Evolutionary conservation across 1,140 invertebrate genomes (phyloP), one percentile per base, ranked within the genome.

Genomic region (Trichonephila clavata): DNA sequence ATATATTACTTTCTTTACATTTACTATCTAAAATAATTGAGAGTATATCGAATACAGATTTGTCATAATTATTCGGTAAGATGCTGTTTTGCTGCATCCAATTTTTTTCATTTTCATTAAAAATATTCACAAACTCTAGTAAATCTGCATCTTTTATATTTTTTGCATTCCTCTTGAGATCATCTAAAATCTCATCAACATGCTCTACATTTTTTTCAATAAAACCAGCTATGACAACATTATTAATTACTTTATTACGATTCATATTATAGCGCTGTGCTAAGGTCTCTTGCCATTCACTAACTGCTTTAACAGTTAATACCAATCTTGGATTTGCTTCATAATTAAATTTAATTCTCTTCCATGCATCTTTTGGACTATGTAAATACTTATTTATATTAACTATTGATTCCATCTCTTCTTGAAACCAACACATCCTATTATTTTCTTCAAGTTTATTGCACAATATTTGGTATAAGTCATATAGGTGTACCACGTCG

Each of bases 61-160:
- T 81, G 77, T 81, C 77, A 81, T 81, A 81, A 81, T 81, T 81
- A 81, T 81, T 81, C 77, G 77, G 77, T 81, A 81, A 81, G 77
- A 81, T 81, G 77, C 24, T 81, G 77, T 81, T 81, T 81, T 81
- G 77, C 77, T 81, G 77, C 77, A 81, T 81, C 77, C 77, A 81
- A 81, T 81, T 81, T 81, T 81, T 81, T 81, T 81, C 77, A 81
- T 81, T 81, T 81, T 81, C 77, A 81, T 81, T 81, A 81, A 81
- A 81, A 81, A 81, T 81, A 81, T 81, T 81, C 77, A 81, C 77
- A 81, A 81, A 81, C 77, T 81, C 77, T 81, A 81, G 77, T 81
- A 81, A 81, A 81, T 81, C 77, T 81, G 77, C 77, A 81, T 81
- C 77, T 81, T 81, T 81, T 81, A 81, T 81, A 81, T 81, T 81